A percentile compares a stretch with the other conserved stretches of the same genome.
These are phyloP conservation scores for Criorhina ranunculi DNA, from an alignment of 2,888 invertebrate species.

Conservation along the genomic window DNA sequence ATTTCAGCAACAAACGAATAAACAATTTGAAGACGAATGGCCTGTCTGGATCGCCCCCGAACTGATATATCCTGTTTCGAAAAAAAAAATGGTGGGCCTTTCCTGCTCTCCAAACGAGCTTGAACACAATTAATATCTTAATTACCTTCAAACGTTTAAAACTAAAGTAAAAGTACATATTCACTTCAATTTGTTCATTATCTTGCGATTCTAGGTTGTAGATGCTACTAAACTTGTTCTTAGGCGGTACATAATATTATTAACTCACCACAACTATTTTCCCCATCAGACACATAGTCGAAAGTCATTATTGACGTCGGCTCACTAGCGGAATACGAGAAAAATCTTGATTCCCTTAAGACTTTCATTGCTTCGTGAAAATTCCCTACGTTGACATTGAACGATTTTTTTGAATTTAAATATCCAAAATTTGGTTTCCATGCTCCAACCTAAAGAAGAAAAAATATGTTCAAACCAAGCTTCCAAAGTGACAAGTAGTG, in stretches of 20 bases:
- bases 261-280: conserved; percentile 44
- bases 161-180: neutral
- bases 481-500: neutral
- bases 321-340: conserved; percentile 88
- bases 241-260: no score
- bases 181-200: no score
- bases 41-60: no score
- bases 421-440: conserved; percentile 83
- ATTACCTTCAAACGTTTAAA: no score
- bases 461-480: neutral
- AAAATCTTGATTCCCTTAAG: conserved; percentile 87
- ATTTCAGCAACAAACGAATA: no score
- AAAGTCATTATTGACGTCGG: conserved; percentile 85
- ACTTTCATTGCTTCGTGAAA: conserved; percentile 84
- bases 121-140: no score
- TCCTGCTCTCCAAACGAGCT: no score
- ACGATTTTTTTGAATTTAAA: conserved; percentile 80
- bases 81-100: no score
- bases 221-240: no score
- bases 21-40: no score
- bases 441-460: conserved; percentile 78
- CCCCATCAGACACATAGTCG: conserved; percentile 76
- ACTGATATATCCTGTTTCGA: no score
- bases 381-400: conserved; percentile 79
- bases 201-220: no score